Base-by-base conservation (phyloP, 2,888 invertebrate genomes). In the Ophion ellenae region DNA sequence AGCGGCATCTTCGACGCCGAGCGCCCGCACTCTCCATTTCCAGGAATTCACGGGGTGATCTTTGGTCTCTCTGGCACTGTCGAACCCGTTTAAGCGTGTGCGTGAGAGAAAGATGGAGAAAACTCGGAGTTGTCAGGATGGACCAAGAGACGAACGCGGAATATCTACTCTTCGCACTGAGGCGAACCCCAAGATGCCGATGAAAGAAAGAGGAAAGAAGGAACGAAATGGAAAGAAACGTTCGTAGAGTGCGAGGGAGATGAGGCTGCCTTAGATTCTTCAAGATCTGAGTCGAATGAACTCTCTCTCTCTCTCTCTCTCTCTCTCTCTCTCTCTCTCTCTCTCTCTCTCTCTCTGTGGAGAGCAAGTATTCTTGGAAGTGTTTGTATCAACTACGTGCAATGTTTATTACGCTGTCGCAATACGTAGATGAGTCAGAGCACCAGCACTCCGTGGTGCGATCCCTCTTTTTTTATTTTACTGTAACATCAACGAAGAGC, bases 41-140 rank as follows among this genome's bases (percentile, higher is more conserved):
- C 92, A 91, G 88, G 92, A 93, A 93, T 91, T 87, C 87, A 89
- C 88, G 78, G 76, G 78, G 90, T 91, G 92, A 93, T 92, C 92
- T 93, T 92, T 93, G 91, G 87, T 89, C 89, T 53, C 88, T 89
- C 84, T 84, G 84, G 74, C 86, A 87, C 90, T 87, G 90, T 88
- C 88, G 89, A 88, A 87, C 88, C 88, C 78, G 40, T 9, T 45
- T 86, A 86, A 86, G 85, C 86, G 87, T 89, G 74, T 78, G 64
- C 17, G 69, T 53, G 17, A 78, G 74, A 79, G 81, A 80, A 79
- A 85, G 79, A 64, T 61, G 69, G 81, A 63, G 75, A 63, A 63
- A 57, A 79, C 85, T 67, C 86, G 84, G 86, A 89, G 86, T 88
- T 88, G 90, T 90, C 90, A 88, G 86, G 81, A 86, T 84, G 85